Conservation (phyloP, 2,113 vertebrate species). For the Gallinago paraguaiae region DNA sequence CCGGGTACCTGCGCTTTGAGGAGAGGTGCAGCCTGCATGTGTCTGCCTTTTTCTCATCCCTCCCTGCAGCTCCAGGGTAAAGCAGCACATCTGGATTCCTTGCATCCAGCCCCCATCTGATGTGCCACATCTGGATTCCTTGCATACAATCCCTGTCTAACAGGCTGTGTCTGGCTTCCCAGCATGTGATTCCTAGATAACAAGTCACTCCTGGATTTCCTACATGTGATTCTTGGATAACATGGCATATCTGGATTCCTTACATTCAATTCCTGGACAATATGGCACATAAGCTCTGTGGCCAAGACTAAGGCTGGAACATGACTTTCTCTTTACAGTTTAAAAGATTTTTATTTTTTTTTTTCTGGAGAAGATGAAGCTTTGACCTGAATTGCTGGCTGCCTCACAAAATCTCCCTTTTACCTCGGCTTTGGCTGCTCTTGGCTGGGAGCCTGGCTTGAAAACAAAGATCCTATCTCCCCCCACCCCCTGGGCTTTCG, state of each 20-base stretch:
- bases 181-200: conserved; percentile 65
- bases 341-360: conserved; percentile 12
- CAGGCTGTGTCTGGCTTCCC: conserved; percentile 46
- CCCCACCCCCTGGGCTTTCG: conserved; percentile 31
- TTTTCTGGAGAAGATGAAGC: conserved; percentile 34
- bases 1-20: not conserved
- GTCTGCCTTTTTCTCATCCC: not conserved
- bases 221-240: conserved; percentile 70
- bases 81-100: conserved; percentile 6
- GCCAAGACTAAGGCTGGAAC: conserved; percentile 30
- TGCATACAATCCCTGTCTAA: conserved; percentile 24
- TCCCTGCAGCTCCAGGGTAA: not conserved
- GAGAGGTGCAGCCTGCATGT: not conserved
- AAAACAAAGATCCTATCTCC: conserved; percentile 69
- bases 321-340: conserved; percentile 51
- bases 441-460: conserved; percentile 63
- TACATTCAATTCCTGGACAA: conserved; percentile 64
- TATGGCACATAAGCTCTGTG: not conserved
- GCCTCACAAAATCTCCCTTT: conserved; percentile 56
- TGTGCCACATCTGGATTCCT: conserved; percentile 63
- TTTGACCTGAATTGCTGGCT: conserved; percentile 66
- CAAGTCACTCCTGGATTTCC: conserved; percentile 65
- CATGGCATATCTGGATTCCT: conserved; percentile 64
- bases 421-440: conserved; percentile 65
- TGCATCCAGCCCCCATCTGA: not conserved